These are phyloP conservation scores for Dermochelys coriacea DNA, from an alignment of 2,797 vertebrate species.

Conservation along the genomic window DNA sequence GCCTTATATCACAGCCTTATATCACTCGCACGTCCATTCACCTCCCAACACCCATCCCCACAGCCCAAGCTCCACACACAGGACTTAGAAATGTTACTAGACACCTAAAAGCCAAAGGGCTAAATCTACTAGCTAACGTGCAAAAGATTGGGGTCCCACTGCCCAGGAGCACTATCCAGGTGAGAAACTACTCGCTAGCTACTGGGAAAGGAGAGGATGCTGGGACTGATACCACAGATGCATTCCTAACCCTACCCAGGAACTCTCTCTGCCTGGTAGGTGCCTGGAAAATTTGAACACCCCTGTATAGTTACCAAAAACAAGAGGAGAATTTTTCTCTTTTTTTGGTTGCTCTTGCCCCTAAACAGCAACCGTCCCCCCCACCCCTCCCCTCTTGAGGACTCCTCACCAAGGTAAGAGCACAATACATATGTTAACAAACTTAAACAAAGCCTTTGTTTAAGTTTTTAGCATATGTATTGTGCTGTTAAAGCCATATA, in stretches of 20 bases:
- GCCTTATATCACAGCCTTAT: not conserved
- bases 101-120: not conserved
- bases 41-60: not conserved
- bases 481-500: too few species aligned
- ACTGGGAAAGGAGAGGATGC: not conserved
- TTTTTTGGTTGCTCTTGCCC: not conserved
- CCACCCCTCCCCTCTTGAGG: too few species aligned
- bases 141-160: not conserved
- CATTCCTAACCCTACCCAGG: too few species aligned
- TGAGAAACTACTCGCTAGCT: not conserved
- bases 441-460: too few species aligned
- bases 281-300: not conserved
- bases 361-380: too few species aligned
- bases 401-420: too few species aligned
- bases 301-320: not conserved
- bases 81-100: conserved; percentile 2
- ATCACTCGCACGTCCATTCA: not conserved
- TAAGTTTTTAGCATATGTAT: too few species aligned
- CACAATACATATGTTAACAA: too few species aligned
- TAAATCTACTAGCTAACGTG: not conserved
- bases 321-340: not conserved
- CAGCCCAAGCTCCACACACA: not conserved
- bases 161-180: not conserved
- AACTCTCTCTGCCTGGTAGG: too few species aligned
- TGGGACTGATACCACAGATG: too few species aligned